Conservation (phyloP, 1,140 invertebrate genomes). For the Zaprionus ornatus region DNA sequence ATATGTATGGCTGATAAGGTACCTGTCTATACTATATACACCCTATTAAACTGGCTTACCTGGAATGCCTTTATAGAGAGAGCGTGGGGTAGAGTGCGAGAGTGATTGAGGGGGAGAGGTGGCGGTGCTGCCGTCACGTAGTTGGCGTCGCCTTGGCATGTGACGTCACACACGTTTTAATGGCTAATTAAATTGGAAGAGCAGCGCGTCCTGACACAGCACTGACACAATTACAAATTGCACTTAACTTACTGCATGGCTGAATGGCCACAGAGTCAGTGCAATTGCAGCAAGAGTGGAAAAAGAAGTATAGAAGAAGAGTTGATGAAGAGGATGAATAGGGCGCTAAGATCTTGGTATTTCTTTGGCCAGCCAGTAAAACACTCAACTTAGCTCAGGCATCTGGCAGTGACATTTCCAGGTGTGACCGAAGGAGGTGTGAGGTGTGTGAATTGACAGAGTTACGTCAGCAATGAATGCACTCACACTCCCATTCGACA, state of each 20-base stretch:
- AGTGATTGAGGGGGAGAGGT: neutral
- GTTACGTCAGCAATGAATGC: slow-evolving; percentile 22
- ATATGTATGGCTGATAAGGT: slow-evolving; percentile 46
- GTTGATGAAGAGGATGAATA: neutral
- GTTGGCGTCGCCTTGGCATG: slow-evolving; percentile 63
- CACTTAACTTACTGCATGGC: slow-evolving; percentile 60
- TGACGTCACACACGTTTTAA: slow-evolving; percentile 77
- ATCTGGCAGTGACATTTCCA: slow-evolving; percentile 36
- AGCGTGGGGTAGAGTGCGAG: neutral
- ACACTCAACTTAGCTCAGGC: slow-evolving; percentile 20
- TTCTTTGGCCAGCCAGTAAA: slow-evolving; percentile 22
- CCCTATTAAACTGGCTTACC: slow-evolving; percentile 8
- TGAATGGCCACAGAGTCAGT: slow-evolving; percentile 12
- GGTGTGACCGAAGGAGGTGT: neutral
- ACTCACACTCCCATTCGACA: neutral
- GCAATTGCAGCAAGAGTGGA: slow-evolving; percentile 6
- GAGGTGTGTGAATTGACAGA: neutral
- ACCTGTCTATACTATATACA: slow-evolving; percentile 1
- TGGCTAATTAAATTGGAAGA: slow-evolving; percentile 81
- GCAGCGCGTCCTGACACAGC: slow-evolving; percentile 40
- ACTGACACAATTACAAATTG: slow-evolving; percentile 81
- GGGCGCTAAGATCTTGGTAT: slow-evolving; percentile 38
- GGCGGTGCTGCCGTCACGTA: slow-evolving; percentile 65
- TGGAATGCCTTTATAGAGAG: slow-evolving; percentile 23
- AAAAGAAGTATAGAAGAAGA: neutral